Evolutionary conservation across 2,888 invertebrate species (phyloP).

Genomic region (Cheilosia vernalis): DNA sequence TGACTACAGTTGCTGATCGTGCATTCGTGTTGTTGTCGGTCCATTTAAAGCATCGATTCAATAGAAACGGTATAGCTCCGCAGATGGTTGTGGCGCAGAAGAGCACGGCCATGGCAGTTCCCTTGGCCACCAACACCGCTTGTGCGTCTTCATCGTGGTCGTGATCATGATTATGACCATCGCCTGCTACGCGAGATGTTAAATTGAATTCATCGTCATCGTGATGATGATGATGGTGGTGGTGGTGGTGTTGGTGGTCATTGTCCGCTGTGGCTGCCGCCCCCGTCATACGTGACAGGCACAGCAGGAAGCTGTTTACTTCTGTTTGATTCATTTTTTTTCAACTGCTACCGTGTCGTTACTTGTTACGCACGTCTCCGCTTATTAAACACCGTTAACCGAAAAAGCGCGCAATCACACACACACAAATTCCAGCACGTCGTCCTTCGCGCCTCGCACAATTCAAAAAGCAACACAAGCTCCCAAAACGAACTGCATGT

Average conservation of each 20-base stretch:
- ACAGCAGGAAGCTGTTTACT: slow-evolving; percentile 57
- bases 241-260: slow-evolving; percentile 36
- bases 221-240: slow-evolving; percentile 13
- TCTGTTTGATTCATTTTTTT: slow-evolving; percentile 65
- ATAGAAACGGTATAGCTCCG: slow-evolving; percentile 89
- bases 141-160: slow-evolving; percentile 79
- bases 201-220: slow-evolving; percentile 4
- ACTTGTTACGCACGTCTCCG: slow-evolving; percentile 1
- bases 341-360: slow-evolving; percentile 1
- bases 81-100: slow-evolving; percentile 90
- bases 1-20: slow-evolving; percentile 83
- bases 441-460: slow-evolving; percentile 18
- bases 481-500: slow-evolving; percentile 9
- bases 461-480: slow-evolving; percentile 19
- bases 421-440: slow-evolving; percentile 46
- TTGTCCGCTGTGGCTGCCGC: slow-evolving; percentile 17
- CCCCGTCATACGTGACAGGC: slow-evolving; percentile 55
- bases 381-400: slow-evolving; percentile 18
- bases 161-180: slow-evolving; percentile 32
- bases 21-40: slow-evolving; percentile 81
- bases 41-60: slow-evolving; percentile 88
- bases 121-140: slow-evolving; percentile 88
- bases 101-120: slow-evolving; percentile 90
- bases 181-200: slow-evolving; percentile 4
- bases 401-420: slow-evolving; percentile 12